A percentile compares a stretch with the other conserved stretches of the same genome.
Evolutionary conservation across 2,888 invertebrate species (phyloP).

Genomic region (Cryptus armator): DNA sequence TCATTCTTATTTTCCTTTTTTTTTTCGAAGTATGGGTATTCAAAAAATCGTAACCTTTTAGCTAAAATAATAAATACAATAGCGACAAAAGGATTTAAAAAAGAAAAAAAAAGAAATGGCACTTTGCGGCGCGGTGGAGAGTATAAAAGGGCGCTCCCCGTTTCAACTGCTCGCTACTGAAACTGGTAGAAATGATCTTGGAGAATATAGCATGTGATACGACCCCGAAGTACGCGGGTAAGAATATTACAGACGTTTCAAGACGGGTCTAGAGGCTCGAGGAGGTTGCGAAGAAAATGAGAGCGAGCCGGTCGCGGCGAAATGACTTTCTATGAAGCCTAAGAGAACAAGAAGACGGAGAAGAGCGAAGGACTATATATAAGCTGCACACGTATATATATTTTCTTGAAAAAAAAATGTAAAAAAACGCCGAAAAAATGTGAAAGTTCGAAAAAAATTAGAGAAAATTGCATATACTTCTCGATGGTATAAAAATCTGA

Average conservation of each 20-base stretch:
- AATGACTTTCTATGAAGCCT: conserved; percentile 42
- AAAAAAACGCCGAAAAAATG: no score
- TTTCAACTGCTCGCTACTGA: conserved; percentile 1
- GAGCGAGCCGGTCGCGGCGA: conserved; percentile 28
- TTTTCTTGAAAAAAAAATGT: neutral
- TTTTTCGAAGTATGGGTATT: neutral
- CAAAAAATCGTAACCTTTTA: neutral
- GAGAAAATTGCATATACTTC: no score
- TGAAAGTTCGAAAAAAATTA: no score
- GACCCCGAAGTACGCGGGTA: neutral
- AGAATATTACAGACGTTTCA: conserved; percentile 37
- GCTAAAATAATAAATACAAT: conserved; percentile 16
- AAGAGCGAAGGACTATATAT: neutral
- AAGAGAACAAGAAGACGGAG: conserved; percentile 27
- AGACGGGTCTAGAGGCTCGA: neutral
- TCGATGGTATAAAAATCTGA: no score
- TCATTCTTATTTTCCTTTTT: no score
- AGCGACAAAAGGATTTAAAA: neutral
- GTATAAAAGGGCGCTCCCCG: neutral
- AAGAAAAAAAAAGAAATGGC: neutral
- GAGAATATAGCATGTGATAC: neutral
- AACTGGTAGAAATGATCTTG: neutral
- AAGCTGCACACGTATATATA: neutral
- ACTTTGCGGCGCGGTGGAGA: neutral
- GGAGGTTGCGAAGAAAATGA: conserved; percentile 41